A percentile compares a stretch with the other conserved stretches of the same genome.
Evolutionary conservation across 2,888 invertebrate genomes (phyloP).

Genomic region (Drosophila emarginata): DNA sequence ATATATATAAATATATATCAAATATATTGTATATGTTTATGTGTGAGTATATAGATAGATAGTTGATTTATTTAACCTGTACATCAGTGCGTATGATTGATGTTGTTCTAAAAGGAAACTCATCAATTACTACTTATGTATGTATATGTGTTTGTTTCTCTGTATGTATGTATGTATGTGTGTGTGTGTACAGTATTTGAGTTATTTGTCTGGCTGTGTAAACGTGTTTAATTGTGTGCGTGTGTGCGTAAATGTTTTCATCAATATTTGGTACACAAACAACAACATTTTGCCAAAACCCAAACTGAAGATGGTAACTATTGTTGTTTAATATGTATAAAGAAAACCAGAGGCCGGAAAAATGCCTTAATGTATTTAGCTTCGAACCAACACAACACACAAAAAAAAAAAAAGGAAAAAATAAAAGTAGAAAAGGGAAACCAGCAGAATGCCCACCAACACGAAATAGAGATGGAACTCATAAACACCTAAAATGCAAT

Average conservation of each 20-base stretch:
- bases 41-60: constrained; percentile 27
- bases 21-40: not conserved
- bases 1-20: not conserved
- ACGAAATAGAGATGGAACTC: not conserved
- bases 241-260: constrained; percentile 73
- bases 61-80: constrained; percentile 59
- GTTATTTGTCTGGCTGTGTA: constrained; percentile 58
- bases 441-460: not conserved
- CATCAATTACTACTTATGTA: constrained; percentile 70
- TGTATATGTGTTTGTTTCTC: constrained; percentile 38
- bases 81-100: constrained; percentile 73
- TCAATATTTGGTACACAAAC: constrained; percentile 72
- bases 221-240: constrained; percentile 75
- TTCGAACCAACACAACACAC: not conserved
- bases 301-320: constrained; percentile 35
- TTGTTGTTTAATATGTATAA: constrained; percentile 22
- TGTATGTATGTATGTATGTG: constrained; percentile 27
- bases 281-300: constrained; percentile 36
- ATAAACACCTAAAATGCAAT: no score
- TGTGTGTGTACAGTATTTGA: constrained; percentile 17
- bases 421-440: not conserved
- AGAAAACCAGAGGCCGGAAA: constrained; percentile 11
- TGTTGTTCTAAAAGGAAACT: constrained; percentile 73
- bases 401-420: not conserved
- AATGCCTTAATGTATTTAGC: constrained; percentile 1